These are phyloP conservation scores for Etheostoma spectabile DNA, from an alignment of 2,113 vertebrate genomes.

Conservation along the genomic window DNA sequence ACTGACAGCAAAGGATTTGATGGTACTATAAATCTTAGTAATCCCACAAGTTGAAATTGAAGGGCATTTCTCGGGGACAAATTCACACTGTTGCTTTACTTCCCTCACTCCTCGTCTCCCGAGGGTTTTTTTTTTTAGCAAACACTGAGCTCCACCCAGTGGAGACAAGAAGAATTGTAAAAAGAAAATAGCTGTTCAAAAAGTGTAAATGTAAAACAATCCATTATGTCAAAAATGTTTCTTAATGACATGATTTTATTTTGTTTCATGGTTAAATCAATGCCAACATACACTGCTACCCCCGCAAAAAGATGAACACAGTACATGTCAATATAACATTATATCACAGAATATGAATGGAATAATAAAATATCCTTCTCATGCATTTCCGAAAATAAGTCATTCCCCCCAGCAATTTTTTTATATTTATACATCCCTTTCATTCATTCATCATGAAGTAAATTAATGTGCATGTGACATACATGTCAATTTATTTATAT, in stretches of 20 bases:
- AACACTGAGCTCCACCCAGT: conserved; percentile 69
- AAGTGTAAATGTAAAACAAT: conserved; percentile 19
- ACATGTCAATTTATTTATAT: conserved; percentile 25
- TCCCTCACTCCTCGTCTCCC: conserved; percentile 20
- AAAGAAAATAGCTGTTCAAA: background rate
- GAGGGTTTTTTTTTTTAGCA: conserved; percentile 11
- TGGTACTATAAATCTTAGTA: conserved; percentile 64
- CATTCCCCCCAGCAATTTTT: conserved; percentile 41
- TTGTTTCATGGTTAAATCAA: conserved; percentile 78
- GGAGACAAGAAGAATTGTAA: conserved; percentile 39
- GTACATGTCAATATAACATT: conserved; percentile 83
- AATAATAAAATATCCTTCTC: conserved; percentile 90
- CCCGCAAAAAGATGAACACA: conserved; percentile 62
- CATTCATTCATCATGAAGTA: conserved; percentile 35
- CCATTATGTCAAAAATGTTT: conserved; percentile 4
- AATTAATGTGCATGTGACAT: conserved; percentile 16
- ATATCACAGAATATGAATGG: conserved; percentile 65
- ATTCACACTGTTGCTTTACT: conserved; percentile 28
- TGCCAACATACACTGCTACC: conserved; percentile 85
- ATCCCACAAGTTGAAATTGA: conserved; percentile 52
- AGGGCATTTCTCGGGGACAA: conserved; percentile 52
- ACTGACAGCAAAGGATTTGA: conserved; percentile 63
- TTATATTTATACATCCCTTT: conserved; percentile 84
- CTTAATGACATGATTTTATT: conserved; percentile 68
- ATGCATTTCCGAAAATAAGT: conserved; percentile 91